Evolutionary conservation across 2,888 invertebrate species (phyloP), one percentile per base, ranked within the genome.

Genomic region (Doris montereyensis): DNA sequence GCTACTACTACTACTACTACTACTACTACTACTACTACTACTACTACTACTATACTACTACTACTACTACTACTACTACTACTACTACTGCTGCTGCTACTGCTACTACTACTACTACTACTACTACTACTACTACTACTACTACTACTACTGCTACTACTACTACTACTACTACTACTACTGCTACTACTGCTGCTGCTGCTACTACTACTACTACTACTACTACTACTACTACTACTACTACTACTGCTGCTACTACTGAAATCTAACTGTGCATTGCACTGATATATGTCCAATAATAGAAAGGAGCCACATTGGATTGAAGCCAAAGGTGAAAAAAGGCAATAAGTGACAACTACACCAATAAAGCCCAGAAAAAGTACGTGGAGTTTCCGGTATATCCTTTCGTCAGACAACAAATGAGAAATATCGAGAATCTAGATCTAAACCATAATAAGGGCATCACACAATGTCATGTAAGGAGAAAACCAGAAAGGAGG

Each of bases 41-140:
- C 10, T 35, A 21, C 34, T 26, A 17, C 8, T 26, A 24, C 35
- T 60, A 1, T 41, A 41, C 52, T 41, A 41, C 52, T 41, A 41
- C 52, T 41, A 41, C 52, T 41, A 41, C 52, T 41, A 41, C 62
- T 62, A 62, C 62, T 62, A 62, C 62, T 62, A 62, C 62, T 62
- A 62, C 62, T 62, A 62, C 62, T 62, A 62, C 62, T 62, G 24
- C 62, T 62, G 21, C 62, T 62, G 17, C 52, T 41, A 41, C 52
- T 41, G 17, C 52, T 41, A 41, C 52, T 41, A 41, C 52, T 41
- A 41, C 52, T 41, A 41, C 52, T 41, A 41, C 52, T 41, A 41
- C 52, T 41, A 41, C 52, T 41, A 41, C 52, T 41, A 41, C 52
- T 41, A 41, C 52, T 41, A 41, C 52, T 41, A 41, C 52, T 41